Base-by-base conservation (phyloP, 2,113 vertebrate genomes). In the Ptilorrhoa leucosticta region DNA sequence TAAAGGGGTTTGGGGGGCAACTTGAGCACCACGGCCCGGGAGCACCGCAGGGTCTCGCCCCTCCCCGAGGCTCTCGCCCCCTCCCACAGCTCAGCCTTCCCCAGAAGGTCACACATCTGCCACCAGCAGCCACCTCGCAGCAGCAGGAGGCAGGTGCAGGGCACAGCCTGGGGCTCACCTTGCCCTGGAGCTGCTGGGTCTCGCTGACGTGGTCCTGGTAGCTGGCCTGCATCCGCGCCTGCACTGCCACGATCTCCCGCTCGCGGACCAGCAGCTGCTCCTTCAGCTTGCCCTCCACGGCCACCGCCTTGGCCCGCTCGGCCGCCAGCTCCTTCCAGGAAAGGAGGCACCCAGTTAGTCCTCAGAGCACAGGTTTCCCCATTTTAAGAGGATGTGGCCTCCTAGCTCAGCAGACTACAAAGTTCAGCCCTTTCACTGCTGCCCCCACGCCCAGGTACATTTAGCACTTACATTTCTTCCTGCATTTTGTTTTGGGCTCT, bases 201-300 rank as follows among this genome's bases (percentile, higher is more conserved):
- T 99, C 99, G 1, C 97, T 98, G 60, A 99, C 37, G 0, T 99
- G 99, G 92, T 99, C 98, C 95, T 98, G 98, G 96, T 99, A 99
- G 96, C 98, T 99, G 95, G 99, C 98, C 97, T 99, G 98, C 99
- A 99, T 99, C 40, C 99, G 99, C 0, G 98, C 98, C 95, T 99
- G 98, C 90, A 99, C 92, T 0, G 99, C 99, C 0, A 97, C 89
- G 12, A 99, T 97, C 94, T 99, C 99, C 83, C 98, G 98, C 68
- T 99, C 99, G 2, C 97, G 97, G 40, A 98, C 91, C 12, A 98
- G 97, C 42, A 99, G 98, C 97, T 99, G 99, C 94, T 99, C 98
- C 77, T 98, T 99, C 96, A 99, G 97, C 76, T 98, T 98, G 35
- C 98, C 98, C 96, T 99, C 99, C 45, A 97, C 92, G 0, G 96